A percentile compares a stretch with the other conserved stretches of the same genome.
phyloP scores from a whole-genome alignment of 2,113 vertebrate genomes.

The Labrus mixtus region DNA sequence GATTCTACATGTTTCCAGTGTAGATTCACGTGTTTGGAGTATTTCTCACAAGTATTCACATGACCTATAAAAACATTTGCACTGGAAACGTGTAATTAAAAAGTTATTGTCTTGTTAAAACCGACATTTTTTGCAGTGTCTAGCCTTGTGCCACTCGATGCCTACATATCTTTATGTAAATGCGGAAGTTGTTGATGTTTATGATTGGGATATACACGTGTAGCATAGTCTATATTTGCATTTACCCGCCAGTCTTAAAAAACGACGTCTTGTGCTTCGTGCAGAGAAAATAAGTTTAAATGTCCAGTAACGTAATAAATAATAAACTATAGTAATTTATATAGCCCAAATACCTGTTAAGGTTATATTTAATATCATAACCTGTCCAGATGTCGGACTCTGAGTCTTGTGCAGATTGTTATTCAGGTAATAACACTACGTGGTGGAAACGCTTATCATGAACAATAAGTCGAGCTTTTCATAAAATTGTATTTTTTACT shows the following conservation, averaged over 20 bases:
- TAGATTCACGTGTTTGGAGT: not conserved
- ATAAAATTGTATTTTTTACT: conserved; percentile 70
- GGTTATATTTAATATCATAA: conserved; percentile 68
- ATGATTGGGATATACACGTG: conserved; percentile 54
- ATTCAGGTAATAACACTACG: conserved; percentile 56
- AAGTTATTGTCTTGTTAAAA: conserved; percentile 52
- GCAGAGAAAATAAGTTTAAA: conserved; percentile 34
- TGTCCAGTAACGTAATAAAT: conserved; percentile 60
- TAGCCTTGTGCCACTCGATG: conserved; percentile 45
- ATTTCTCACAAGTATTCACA: conserved; percentile 40
- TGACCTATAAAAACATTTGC: not conserved
- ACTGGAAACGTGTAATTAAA: not conserved
- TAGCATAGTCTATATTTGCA: conserved; percentile 48
- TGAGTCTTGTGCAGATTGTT: conserved; percentile 43
- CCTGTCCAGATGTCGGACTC: conserved; percentile 46
- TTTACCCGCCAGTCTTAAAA: conserved; percentile 39
- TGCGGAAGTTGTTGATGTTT: conserved; percentile 52
- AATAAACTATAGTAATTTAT: conserved; percentile 44
- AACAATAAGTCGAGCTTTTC: conserved; percentile 47
- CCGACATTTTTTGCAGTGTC: conserved; percentile 40
- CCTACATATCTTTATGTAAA: conserved; percentile 78
- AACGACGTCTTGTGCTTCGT: conserved; percentile 64
- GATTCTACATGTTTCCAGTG: not conserved
- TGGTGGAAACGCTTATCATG: conserved; percentile 45
- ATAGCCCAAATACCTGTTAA: conserved; percentile 48